These are phyloP conservation scores for Recurvirostra avosetta DNA, from an alignment of 2,113 vertebrate species.

Conservation along the genomic window DNA sequence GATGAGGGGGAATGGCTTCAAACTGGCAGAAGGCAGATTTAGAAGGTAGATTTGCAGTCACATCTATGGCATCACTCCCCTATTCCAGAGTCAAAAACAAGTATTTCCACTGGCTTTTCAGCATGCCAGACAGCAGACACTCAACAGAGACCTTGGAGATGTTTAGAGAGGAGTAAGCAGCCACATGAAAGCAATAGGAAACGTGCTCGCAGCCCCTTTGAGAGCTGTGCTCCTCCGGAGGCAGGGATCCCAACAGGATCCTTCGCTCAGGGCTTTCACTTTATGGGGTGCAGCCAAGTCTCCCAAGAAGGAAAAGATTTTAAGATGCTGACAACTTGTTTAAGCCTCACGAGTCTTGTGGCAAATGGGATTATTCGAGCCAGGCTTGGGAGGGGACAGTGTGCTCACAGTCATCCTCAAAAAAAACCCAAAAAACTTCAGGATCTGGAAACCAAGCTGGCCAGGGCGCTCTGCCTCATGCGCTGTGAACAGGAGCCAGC, in stretches of 20 bases:
- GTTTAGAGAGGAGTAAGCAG: background rate
- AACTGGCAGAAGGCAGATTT: too few species aligned
- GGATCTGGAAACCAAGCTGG: background rate
- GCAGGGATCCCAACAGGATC: conserved; percentile 9
- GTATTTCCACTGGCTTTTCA: background rate
- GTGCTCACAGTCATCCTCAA: background rate
- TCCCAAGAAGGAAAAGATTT: conserved; percentile 12
- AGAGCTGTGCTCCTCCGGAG: background rate
- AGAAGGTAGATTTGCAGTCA: background rate
- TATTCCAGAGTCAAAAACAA: background rate
- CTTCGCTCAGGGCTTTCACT: background rate
- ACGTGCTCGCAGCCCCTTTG: background rate
- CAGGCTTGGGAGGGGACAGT: background rate
- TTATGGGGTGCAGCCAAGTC: background rate
- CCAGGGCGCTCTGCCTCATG: background rate
- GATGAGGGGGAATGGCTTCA: too few species aligned
- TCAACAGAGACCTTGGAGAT: background rate
- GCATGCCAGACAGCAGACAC: background rate
- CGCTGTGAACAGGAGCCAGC: background rate
- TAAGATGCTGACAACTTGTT: background rate
- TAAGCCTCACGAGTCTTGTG: background rate
- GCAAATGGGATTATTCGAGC: background rate
- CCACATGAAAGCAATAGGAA: conserved; percentile 10
- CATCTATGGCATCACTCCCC: background rate
- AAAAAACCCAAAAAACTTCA: background rate